Evolutionary conservation across 2,888 invertebrate genomes (phyloP), one percentile per base, ranked within the genome.

Genomic region (Brenthis ino): DNA sequence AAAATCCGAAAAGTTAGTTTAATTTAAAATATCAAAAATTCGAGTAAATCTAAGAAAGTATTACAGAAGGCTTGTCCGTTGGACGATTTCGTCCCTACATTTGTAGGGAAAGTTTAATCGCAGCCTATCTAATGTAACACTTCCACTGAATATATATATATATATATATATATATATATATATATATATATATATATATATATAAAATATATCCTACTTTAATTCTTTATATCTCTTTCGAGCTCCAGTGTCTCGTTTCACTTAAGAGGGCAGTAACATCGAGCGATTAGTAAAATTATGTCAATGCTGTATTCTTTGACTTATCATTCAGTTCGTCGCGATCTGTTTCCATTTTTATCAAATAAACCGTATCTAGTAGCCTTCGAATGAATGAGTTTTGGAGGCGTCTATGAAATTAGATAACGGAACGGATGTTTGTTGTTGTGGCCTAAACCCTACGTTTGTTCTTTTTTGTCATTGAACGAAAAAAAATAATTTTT

Each of bases 271-370:
- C 77, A 78, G 64, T 74, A 74, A 76, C 76, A 79, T 72, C 64
- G 74, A 65, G 73, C 74, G 75, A 82, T 82, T 83, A 81, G 78
- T 80, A 77, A 83, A 84, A 86, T 84, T 72, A 79, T 83, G 83
- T 83, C 83, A 83, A 83, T 83, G 83, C 81, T 83, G 82, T 75
- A 82, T 82, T 74, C 68, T 77, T 79, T 75, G 57, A 67, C 63
- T 75, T 75, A 68, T 67, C 72, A 76, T 74, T 71, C 76, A 70
- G 51, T 69, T 65, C 57, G 72, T 67, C 65, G 60, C 72, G 72
- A 71, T 75, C 77, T 70, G 69, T 72, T 76, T 72, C 65, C 72
- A 74, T 76, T 71, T 48, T 73, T 75, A 74, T 74, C 74, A 70
- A 72, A 69, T 69, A 71, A 67, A 74, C 74, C 69, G 66, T 73